These are phyloP conservation scores for Passer domesticus DNA, from an alignment of 2,113 vertebrate genomes.

Conservation along the genomic window DNA sequence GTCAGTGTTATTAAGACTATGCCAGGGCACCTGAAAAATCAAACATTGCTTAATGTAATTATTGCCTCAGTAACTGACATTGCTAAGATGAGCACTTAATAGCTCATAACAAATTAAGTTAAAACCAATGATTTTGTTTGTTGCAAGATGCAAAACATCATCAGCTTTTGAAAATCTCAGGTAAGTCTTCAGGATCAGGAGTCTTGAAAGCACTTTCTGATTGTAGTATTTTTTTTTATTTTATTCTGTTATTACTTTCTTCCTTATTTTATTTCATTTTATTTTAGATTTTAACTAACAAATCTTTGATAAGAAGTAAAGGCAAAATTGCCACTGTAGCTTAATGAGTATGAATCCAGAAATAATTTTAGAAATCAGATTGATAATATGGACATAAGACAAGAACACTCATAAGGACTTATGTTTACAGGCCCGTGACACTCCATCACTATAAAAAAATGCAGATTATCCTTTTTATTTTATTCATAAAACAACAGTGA, in stretches of 20 bases:
- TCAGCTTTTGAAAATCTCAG: not conserved
- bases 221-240: not conserved
- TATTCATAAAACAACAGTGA: constrained; percentile 43
- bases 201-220: not conserved
- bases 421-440: constrained; percentile 34
- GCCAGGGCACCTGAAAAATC: not conserved
- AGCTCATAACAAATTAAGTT: not conserved
- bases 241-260: not conserved
- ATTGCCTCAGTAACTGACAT: not conserved
- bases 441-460: constrained; percentile 2
- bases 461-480: constrained; percentile 34
- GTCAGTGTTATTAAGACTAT: not conserved
- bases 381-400: not conserved
- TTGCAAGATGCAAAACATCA: not conserved
- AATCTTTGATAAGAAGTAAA: not conserved
- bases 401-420: not conserved
- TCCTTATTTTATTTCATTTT: not conserved
- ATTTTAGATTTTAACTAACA: not conserved
- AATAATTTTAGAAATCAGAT: constrained; percentile 7
- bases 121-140: not conserved
- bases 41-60: not conserved
- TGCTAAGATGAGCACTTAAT: not conserved
- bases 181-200: not conserved
- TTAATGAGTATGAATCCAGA: constrained; percentile 11
- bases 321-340: not conserved